Base-by-base conservation (phyloP, 2,888 invertebrate species). In the Eumerus sabulonum region DNA sequence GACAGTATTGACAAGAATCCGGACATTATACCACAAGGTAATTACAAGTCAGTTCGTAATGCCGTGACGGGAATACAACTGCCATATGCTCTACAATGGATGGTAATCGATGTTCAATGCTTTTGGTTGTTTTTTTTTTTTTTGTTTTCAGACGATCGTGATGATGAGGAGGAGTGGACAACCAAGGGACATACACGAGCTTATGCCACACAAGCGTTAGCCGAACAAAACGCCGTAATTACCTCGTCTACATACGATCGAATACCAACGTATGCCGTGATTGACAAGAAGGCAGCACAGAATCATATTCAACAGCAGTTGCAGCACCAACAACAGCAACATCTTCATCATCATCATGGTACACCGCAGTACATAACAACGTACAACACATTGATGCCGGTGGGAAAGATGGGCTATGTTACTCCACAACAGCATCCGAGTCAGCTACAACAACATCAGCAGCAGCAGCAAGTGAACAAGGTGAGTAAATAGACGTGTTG, bases 1-100 rank as follows among this genome's bases (percentile, higher is more conserved):
- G 89, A 89, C 83, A 89, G 88, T 83, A 88, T 89, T 71, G 89
- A 89, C 83, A 89, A 88, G 82, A 89, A 89, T 84, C 89, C 89
- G 18, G 89, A 88, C 82, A 89, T 89, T 66, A 89, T 89, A 84
- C 89, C 89, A 68, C 89, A 89, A 87, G 88, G 88, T 88, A 84
- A 84, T 83, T 72, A 64, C 47, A 77, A 64, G 51, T 56, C 68
- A 45, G 60, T 68, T 62, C 68, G 59, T 47, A 56, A 48, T 38
- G 57, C 19, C 40, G 56, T 51, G 67, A 51, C 51, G 7, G 7
- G 27, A 27, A 27, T 27, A 7, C 3, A 27, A 27, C 2, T 27
- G 7, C 27, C 27, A 27, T 27, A 27, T 27, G 27, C 27, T 4
- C 27, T 4, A 27, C 7, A 27, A 7, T 63, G 51, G 68, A 19